Conservation (phyloP, 2,888 invertebrate species). For the Beris morrisii region DNA sequence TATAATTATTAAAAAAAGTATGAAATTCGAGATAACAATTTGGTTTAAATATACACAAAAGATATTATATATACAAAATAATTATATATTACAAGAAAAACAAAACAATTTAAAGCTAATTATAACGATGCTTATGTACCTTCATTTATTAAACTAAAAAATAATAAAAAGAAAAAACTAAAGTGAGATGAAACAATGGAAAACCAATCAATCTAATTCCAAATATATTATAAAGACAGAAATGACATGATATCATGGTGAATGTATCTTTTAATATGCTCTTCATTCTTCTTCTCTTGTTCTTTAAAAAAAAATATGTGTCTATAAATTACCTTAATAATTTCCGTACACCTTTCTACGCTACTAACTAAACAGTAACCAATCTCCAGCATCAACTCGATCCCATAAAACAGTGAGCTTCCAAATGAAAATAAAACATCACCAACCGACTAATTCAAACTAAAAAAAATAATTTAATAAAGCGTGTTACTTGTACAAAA, state of each 20-base stretch:
- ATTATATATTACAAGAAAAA: conserved; percentile 23
- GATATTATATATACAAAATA: conserved; percentile 19
- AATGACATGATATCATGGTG: background rate
- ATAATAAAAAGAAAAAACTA: conserved; percentile 9
- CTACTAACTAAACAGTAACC: too few relatives aligned
- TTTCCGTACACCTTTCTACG: background rate
- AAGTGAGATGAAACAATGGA: conserved; percentile 3
- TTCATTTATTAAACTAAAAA: conserved; percentile 33
- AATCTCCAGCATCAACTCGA: too few relatives aligned
- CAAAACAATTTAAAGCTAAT: conserved; percentile 35
- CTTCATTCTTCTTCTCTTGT: background rate
- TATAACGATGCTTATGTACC: conserved; percentile 40
- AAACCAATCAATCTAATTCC: conserved; percentile 25
- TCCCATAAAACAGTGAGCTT: too few relatives aligned
- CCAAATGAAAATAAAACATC: too few relatives aligned
- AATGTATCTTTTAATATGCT: conserved; percentile 8
- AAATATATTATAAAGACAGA: conserved; percentile 2
- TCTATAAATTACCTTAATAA: background rate
- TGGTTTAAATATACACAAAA: conserved; percentile 29
- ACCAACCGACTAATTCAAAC: too few relatives aligned
- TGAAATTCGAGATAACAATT: conserved; percentile 6
- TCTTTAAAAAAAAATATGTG: background rate
- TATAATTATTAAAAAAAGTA: conserved; percentile 25
- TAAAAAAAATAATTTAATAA: too few relatives aligned
- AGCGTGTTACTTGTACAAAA: too few relatives aligned